phyloP scores from a whole-genome alignment of 2,888 invertebrate genomes.

The Agrochola macilenta region DNA sequence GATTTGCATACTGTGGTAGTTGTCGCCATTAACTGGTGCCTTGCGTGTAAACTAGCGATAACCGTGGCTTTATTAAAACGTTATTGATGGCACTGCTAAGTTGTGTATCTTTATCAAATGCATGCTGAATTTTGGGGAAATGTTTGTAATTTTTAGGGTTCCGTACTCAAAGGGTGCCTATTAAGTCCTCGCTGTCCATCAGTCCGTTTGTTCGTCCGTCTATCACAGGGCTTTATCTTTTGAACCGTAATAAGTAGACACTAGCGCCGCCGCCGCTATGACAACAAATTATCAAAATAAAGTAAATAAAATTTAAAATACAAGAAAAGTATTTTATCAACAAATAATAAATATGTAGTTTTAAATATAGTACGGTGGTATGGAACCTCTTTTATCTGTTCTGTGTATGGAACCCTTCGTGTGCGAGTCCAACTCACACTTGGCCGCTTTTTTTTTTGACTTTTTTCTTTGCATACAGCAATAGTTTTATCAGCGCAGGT shows the following conservation, averaged over 20 bases:
- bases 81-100: conserved; percentile 81
- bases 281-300: no score
- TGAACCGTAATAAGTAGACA: not conserved
- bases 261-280: not conserved
- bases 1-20: conserved; percentile 86
- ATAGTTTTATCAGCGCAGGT: not conserved
- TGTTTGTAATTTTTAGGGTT: conserved; percentile 12
- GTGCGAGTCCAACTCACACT: not conserved
- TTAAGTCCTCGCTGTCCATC: not conserved
- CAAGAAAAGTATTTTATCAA: no score
- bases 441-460: not conserved
- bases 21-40: conserved; percentile 77
- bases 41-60: conserved; percentile 83
- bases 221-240: not conserved
- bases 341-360: not conserved
- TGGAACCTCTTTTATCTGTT: no score
- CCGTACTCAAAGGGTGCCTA: not conserved
- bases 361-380: not conserved
- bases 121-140: conserved; percentile 57
- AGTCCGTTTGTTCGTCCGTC: not conserved
- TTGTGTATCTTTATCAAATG: conserved; percentile 77
- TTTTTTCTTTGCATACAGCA: not conserved
- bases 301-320: no score
- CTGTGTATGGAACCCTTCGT: not conserved
- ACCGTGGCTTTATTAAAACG: conserved; percentile 80